Evolutionary conservation across 2,797 vertebrate species (phyloP), one percentile per base, ranked within the genome.

Genomic region (Graptemys geographica): DNA sequence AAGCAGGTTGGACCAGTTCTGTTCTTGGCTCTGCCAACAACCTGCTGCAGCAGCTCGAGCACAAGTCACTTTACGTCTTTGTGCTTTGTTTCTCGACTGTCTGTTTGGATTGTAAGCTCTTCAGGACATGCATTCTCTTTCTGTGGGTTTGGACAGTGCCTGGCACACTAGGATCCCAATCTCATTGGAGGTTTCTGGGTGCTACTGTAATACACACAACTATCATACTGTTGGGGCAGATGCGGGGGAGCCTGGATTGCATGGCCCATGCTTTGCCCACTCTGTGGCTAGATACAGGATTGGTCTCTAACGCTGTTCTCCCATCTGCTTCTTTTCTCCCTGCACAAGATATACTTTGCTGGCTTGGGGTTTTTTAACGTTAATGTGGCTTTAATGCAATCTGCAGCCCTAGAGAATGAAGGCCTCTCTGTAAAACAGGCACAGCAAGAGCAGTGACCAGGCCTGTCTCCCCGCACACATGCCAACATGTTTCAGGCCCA

Each of bases 61-160:
- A 57, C 4, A 4, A 11, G 28, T 31, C 2, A 0, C 1, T 13
- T 19, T 13, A 5, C 6, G 27, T 31, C 83, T 41, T 78, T 28
- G 44, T 47, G 47, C 74, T 72, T n/a, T 78, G 80, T 52, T 85
- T 44, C 59, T 84, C 6, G 2, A 1, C 37, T 12, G 18, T 21
- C n/a, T 11, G 19, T 31, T 78, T 55, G 12, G 0, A 0, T 0
- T 33, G 47, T 49, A 51, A 33, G 4, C 47, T 51, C 31, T 19
- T 31, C 53, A 86, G 72, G 53, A 21, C 33, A 15, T 27, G 41
- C 41, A 44, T 8, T 52, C 78, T 23, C 78, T 78, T 18, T 25
- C n/a, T 28, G 19, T 37, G 74, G 41, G 44, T 76, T 47, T 47
- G 72, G 25, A 25, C 25, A 44, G 41, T 13, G 25, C 12, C 74